Percentiles rank a stretch among this genome's conserved stretches.
These are phyloP conservation scores for Phragmatobia fuliginosa DNA, from an alignment of 2,888 invertebrate genomes.

Conservation along the genomic window DNA sequence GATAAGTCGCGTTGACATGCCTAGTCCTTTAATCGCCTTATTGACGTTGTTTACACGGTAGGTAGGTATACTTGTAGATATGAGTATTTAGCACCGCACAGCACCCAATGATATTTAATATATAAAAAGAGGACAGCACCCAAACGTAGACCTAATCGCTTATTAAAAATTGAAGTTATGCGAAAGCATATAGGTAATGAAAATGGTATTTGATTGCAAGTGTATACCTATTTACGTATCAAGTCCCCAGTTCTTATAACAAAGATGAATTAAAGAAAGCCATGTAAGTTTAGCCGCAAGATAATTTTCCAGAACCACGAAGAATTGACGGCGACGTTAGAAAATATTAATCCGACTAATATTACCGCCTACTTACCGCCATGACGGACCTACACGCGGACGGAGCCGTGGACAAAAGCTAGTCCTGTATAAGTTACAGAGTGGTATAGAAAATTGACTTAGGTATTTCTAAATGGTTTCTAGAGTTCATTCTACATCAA, in stretches of 20 bases:
- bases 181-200: too few relatives aligned
- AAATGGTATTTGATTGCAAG: not conserved
- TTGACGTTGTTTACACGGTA: slow-evolving; percentile 6
- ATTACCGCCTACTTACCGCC: too few relatives aligned
- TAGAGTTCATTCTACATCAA: slow-evolving; percentile 15
- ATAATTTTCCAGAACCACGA: not conserved
- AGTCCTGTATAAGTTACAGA: too few relatives aligned
- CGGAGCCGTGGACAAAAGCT: too few relatives aligned
- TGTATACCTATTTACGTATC: not conserved
- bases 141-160: not conserved
- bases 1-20: slow-evolving; percentile 59
- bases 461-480: not conserved
- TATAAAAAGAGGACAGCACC: too few relatives aligned
- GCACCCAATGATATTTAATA: too few relatives aligned
- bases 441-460: not conserved
- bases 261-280: not conserved
- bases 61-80: not conserved
- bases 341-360: not conserved
- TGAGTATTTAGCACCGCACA: not conserved
- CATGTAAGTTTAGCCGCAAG: not conserved
- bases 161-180: not conserved
- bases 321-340: not conserved
- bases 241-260: not conserved
- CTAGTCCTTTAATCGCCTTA: slow-evolving; percentile 67
- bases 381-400: too few relatives aligned